A percentile compares a stretch with the other conserved stretches of the same genome.
These are phyloP conservation scores for Globicephala melas DNA, from an alignment of 2,113 vertebrate species.

Conservation along the genomic window DNA sequence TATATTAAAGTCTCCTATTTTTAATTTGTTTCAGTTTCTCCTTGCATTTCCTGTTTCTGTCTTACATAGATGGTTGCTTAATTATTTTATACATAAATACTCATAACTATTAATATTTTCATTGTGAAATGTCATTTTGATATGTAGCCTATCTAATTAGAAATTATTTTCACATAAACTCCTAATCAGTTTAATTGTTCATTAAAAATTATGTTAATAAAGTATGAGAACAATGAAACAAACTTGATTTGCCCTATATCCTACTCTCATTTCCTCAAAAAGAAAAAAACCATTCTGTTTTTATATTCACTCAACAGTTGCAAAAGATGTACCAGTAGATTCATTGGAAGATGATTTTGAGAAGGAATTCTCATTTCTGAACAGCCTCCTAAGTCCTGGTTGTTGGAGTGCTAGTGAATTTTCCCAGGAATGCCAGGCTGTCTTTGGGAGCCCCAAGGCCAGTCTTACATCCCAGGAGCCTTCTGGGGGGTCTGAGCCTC, in stretches of 20 bases:
- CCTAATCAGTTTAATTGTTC: neutral
- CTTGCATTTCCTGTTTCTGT: neutral
- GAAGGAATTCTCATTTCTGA: constrained; percentile 87
- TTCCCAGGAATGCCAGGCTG: constrained; percentile 81
- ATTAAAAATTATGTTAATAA: constrained; percentile 2
- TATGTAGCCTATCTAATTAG: neutral
- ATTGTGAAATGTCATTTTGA: constrained; percentile 25
- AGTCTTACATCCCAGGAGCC: constrained; percentile 17
- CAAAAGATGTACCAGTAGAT: constrained; percentile 62
- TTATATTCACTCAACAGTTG: constrained; percentile 47
- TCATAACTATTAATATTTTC: neutral
- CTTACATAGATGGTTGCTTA: neutral
- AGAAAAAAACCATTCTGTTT: constrained; percentile 49
- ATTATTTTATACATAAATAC: neutral
- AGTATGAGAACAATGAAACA: neutral
- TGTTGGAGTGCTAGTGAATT: constrained; percentile 77
- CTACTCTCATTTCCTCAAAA: constrained; percentile 57
- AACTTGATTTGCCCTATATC: neutral
- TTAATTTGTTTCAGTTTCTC: neutral
- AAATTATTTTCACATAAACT: constrained; percentile 27
- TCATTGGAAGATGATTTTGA: constrained; percentile 82
- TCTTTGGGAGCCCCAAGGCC: constrained; percentile 78
- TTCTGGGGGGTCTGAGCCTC: constrained; percentile 64
- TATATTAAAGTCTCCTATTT: neutral
- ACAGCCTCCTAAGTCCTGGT: constrained; percentile 82